Percentiles rank a stretch among this genome's conserved stretches.
These are phyloP conservation scores for Sterna hirundo DNA, from an alignment of 2,113 vertebrate genomes.

Conservation along the genomic window DNA sequence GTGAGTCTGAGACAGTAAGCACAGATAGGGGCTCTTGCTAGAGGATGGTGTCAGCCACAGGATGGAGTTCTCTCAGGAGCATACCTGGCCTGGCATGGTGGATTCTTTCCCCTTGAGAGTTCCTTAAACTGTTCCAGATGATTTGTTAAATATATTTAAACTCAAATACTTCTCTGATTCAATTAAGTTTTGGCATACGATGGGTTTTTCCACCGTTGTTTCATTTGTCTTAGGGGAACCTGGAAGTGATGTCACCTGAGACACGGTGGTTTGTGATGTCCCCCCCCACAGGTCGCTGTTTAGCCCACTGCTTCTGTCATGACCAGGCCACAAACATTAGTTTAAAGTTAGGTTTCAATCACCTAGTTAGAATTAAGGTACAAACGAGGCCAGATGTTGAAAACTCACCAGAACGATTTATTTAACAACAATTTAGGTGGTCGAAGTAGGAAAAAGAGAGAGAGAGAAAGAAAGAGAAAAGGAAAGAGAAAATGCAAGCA, in stretches of 20 bases:
- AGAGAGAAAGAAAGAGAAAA: no score
- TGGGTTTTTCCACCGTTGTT: background rate
- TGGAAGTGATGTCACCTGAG: background rate
- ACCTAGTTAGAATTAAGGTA: no score
- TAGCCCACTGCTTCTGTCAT: background rate
- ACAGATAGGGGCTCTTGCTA: background rate
- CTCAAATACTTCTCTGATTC: background rate
- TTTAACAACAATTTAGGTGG: no score
- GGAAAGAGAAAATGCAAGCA: no score
- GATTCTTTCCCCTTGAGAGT: background rate
- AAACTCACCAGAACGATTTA: no score
- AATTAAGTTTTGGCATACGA: background rate
- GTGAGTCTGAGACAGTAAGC: background rate
- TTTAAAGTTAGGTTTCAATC: no score
- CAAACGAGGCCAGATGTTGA: no score
- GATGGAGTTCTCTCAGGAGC: background rate
- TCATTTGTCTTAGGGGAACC: background rate
- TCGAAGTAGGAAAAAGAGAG: no score
- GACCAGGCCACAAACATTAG: no score
- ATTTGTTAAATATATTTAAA: background rate
- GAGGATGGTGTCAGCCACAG: background rate
- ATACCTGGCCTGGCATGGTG: background rate
- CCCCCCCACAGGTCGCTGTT: background rate
- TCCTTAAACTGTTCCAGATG: background rate
- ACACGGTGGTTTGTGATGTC: background rate